Evolutionary conservation across 1,140 invertebrate genomes (phyloP).

Genomic region (Condylostylus longicornis): DNA sequence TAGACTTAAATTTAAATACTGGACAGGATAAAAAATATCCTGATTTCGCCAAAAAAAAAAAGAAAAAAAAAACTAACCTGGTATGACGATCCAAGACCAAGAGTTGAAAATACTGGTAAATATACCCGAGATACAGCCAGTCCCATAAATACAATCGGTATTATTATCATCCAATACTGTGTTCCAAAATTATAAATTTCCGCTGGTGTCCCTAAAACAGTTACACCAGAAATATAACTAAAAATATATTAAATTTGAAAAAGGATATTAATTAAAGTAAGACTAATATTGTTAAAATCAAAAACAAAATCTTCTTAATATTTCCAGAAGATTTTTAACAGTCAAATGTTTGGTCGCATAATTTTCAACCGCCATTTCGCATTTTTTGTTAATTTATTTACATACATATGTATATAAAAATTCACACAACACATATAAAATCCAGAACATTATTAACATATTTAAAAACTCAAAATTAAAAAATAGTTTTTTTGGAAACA

Average conservation of each 20-base stretch:
- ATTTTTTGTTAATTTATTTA: too few relatives aligned
- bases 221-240: conserved; percentile 79
- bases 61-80: conserved; percentile 42
- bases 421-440: too few relatives aligned
- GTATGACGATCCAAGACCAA: conserved; percentile 67
- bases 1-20: too few relatives aligned
- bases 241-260: conserved; percentile 11
- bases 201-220: conserved; percentile 70
- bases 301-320: neutral
- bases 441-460: too few relatives aligned
- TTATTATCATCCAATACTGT: conserved; percentile 60
- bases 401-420: too few relatives aligned
- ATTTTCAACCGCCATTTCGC: conserved; percentile 1
- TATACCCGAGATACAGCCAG: conserved; percentile 54
- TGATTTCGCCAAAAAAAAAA: too few relatives aligned
- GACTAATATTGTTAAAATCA: conserved; percentile 8
- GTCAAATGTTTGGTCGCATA: too few relatives aligned
- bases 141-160: conserved; percentile 50
- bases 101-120: conserved; percentile 65
- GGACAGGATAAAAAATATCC: too few relatives aligned
- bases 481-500: too few relatives aligned
- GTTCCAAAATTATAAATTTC: conserved; percentile 78
- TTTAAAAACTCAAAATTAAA: too few relatives aligned
- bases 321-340: too few relatives aligned
- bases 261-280: conserved; percentile 6